These are phyloP conservation scores for Podiceps cristatus DNA, from an alignment of 2,113 vertebrate species.

Conservation along the genomic window DNA sequence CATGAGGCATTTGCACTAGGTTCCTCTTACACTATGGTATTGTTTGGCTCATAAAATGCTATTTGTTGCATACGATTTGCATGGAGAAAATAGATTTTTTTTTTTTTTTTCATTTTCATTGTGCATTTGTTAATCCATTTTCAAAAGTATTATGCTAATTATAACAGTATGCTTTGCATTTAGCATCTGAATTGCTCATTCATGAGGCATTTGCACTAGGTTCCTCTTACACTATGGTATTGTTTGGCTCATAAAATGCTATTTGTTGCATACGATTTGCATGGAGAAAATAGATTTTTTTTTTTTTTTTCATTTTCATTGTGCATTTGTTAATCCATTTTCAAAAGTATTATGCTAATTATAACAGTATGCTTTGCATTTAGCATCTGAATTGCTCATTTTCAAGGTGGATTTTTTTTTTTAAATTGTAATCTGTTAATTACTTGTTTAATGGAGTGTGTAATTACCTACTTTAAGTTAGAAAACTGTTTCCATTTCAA, in stretches of 20 bases:
- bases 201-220: neutral
- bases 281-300: slow-evolving; percentile 52
- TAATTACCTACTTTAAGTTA: slow-evolving; percentile 87
- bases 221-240: neutral
- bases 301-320: slow-evolving; percentile 66
- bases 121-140: slow-evolving; percentile 78
- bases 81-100: slow-evolving; percentile 52
- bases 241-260: slow-evolving; percentile 1
- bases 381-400: slow-evolving; percentile 81
- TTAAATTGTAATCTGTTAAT: slow-evolving; percentile 84
- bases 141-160: slow-evolving; percentile 83
- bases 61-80: slow-evolving; percentile 34
- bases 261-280: slow-evolving; percentile 34
- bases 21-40: neutral
- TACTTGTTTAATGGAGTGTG: slow-evolving; percentile 88
- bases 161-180: slow-evolving; percentile 73
- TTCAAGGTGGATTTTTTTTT: slow-evolving; percentile 61
- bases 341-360: slow-evolving; percentile 83
- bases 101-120: slow-evolving; percentile 69
- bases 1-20: neutral
- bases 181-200: slow-evolving; percentile 81
- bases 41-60: slow-evolving; percentile 1
- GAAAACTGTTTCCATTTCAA: slow-evolving; percentile 83
- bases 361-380: slow-evolving; percentile 73
- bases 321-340: slow-evolving; percentile 78